These are phyloP conservation scores for Acrocephalus kingi DNA, from an alignment of 2,113 vertebrate genomes.

Conservation along the genomic window DNA sequence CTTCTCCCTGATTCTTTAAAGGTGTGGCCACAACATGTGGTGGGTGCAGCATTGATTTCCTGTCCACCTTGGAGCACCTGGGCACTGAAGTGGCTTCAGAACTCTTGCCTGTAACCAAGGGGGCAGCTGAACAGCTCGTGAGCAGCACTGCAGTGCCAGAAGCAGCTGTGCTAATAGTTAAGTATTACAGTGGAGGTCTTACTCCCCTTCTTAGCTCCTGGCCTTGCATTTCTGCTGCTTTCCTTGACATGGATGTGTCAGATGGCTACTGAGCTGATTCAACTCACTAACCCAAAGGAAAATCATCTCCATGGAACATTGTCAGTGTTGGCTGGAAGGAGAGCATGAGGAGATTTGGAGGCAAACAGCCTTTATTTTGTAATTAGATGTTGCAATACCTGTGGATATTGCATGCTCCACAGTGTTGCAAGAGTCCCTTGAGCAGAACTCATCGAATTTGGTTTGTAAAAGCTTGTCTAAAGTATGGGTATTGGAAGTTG, in stretches of 20 bases:
- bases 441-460: slow-evolving; percentile 49
- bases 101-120: background rate
- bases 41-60: background rate
- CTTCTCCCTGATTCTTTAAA: background rate
- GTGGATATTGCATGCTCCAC: slow-evolving; percentile 26
- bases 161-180: background rate
- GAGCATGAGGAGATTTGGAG: background rate
- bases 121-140: background rate
- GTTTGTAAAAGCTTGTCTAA: slow-evolving; percentile 33
- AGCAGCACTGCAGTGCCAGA: background rate
- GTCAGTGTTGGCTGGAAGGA: background rate
- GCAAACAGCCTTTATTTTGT: slow-evolving; percentile 52
- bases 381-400: slow-evolving; percentile 65
- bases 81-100: background rate
- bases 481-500: slow-evolving; percentile 13
- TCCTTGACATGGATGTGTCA: background rate
- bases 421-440: slow-evolving; percentile 60
- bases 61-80: background rate
- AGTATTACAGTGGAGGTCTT: background rate
- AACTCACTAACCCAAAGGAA: background rate
- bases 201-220: background rate
- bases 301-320: background rate
- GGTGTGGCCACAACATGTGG: background rate
- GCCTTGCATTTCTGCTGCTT: background rate
- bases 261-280: background rate